These are phyloP conservation scores for Harpagifer antarcticus DNA, from an alignment of 2,797 vertebrate genomes.

Conservation along the genomic window DNA sequence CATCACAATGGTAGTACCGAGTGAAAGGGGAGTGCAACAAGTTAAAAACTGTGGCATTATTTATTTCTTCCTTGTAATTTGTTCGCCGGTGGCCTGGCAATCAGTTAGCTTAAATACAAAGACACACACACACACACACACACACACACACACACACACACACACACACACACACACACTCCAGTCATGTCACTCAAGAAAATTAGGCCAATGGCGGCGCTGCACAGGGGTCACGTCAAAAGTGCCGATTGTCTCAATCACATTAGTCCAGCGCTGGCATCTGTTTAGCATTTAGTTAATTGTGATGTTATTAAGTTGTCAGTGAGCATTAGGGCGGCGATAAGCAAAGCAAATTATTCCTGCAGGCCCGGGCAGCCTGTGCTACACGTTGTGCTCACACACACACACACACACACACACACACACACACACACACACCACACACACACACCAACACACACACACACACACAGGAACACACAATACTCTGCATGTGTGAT, in stretches of 20 bases:
- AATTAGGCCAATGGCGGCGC: constrained; percentile 80
- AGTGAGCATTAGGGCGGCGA: constrained; percentile 94
- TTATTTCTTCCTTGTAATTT: constrained; percentile 45
- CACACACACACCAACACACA: background rate
- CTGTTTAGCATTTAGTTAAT: constrained; percentile 99
- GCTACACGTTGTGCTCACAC: constrained; percentile 40
- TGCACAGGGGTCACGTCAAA: constrained; percentile 90
- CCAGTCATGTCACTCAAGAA: constrained; percentile 77
- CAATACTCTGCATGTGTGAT: constrained; percentile 5
- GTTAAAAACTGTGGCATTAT: constrained; percentile 43
- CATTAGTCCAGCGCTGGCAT: constrained; percentile 92
- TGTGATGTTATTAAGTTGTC: constrained; percentile 99
- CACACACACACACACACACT: constrained; percentile 31
- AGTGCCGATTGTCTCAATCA: constrained; percentile 95
- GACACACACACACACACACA: constrained; percentile 30
- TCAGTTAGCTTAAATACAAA: constrained; percentile 46
- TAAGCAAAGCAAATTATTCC: constrained; percentile 88
- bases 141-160: too few relatives aligned
- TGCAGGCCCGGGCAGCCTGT: constrained; percentile 72
- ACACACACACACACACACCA: constrained; percentile 9
- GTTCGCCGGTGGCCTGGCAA: constrained; percentile 58
- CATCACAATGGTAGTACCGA: too few relatives aligned
- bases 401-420: constrained; percentile 14
- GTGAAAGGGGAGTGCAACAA: constrained; percentile 32
- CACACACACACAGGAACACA: background rate